phyloP scores from a whole-genome alignment of 2,113 vertebrate species.

The Catharus fuscescens region DNA sequence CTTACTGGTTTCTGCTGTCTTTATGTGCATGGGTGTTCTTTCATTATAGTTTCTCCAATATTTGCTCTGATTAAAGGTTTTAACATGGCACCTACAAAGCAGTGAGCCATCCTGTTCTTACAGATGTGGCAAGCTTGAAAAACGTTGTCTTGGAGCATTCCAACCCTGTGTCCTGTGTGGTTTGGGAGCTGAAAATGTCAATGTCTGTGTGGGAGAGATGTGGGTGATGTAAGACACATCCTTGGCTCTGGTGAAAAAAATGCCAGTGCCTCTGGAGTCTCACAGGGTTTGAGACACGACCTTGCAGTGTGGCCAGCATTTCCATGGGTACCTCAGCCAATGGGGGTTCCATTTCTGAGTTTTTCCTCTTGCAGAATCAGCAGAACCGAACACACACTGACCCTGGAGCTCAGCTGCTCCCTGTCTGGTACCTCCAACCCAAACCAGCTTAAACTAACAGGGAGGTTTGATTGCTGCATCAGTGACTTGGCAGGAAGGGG shows the following conservation, averaged over 20 bases:
- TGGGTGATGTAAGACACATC: background rate
- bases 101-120: background rate
- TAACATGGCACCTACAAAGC: background rate
- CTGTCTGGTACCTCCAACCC: background rate
- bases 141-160: background rate
- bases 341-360: background rate
- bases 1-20: background rate
- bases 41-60: background rate
- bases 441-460: background rate
- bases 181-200: background rate
- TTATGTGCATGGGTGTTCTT: background rate
- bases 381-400: background rate
- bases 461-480: background rate
- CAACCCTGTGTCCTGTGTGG: rapidly evolving
- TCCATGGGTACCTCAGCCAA: background rate
- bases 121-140: background rate
- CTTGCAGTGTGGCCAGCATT: background rate
- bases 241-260: background rate
- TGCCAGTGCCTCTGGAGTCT: background rate
- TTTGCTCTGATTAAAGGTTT: background rate
- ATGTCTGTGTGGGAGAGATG: background rate
- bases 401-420: background rate
- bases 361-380: background rate
- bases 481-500: background rate
- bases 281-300: background rate